A percentile compares a stretch with the other conserved stretches of the same genome.
Conservation (phyloP, 2,888 invertebrate species). For the Seira ritae region DNA sequence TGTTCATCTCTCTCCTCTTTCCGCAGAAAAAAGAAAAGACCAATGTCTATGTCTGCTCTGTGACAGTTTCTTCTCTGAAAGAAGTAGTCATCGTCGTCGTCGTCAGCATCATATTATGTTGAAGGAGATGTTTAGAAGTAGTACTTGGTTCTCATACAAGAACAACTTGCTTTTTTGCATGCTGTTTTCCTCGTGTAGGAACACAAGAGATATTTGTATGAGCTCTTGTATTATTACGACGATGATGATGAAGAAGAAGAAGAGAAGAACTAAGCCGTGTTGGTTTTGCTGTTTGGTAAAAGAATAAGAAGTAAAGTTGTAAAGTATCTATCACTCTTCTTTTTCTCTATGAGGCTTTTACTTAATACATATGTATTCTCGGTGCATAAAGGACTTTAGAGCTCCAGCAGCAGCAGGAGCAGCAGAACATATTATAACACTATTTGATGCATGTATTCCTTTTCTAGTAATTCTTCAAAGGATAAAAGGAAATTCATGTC, state of each 20-base stretch:
- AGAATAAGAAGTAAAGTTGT: slow-evolving; percentile 39
- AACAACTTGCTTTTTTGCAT: slow-evolving; percentile 59
- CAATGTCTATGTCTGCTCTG: too few species aligned
- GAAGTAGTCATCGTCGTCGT: slow-evolving; percentile 10
- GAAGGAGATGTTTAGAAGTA: slow-evolving; percentile 33
- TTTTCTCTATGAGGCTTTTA: not conserved
- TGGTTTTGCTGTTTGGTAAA: slow-evolving; percentile 13
- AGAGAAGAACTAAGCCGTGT: slow-evolving; percentile 6
- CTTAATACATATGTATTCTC: too few species aligned
- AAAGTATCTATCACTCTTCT: slow-evolving; percentile 46
- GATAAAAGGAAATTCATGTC: slow-evolving; percentile 74
- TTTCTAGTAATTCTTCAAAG: slow-evolving; percentile 26
- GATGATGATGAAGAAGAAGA: slow-evolving; percentile 40
- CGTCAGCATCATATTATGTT: slow-evolving; percentile 28
- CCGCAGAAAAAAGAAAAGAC: too few species aligned
- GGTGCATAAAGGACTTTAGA: too few species aligned
- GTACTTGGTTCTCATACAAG: too few species aligned
- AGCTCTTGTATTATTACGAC: slow-evolving; percentile 40
- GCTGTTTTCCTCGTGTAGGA: slow-evolving; percentile 44
- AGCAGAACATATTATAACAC: too few species aligned
- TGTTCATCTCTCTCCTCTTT: too few species aligned
- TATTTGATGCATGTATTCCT: too few species aligned
- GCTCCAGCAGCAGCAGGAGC: too few species aligned
- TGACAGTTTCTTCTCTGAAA: too few species aligned
- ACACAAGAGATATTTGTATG: slow-evolving; percentile 63